phyloP scores from a whole-genome alignment of 2,888 invertebrate genomes.

The Allygus modestus region DNA sequence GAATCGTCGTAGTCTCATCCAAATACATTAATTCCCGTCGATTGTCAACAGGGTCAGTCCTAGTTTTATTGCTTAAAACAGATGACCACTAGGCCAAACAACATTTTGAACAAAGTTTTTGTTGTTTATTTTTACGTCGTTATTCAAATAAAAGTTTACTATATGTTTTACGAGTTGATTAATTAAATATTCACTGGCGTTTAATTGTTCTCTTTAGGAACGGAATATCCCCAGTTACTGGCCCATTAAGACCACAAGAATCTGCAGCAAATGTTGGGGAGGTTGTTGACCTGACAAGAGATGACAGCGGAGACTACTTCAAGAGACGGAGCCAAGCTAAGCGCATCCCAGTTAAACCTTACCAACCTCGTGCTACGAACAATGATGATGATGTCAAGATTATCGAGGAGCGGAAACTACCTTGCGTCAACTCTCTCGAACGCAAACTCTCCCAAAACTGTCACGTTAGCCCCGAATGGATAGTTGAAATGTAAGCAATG shows the following conservation, averaged over 20 bases:
- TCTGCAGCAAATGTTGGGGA: not conserved
- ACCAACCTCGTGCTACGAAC: not conserved
- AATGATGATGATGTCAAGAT: conserved; percentile 48
- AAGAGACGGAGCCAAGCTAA: not conserved
- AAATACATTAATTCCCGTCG: no score
- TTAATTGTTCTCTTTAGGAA: not conserved
- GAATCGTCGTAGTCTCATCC: no score
- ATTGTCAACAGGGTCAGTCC: no score
- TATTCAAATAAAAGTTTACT: no score
- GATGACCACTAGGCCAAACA: no score
- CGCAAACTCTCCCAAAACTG: conserved; percentile 78
- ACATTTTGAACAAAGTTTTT: no score
- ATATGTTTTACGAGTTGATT: no score
- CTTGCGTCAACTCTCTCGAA: conserved; percentile 78
- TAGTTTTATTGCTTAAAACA: no score
- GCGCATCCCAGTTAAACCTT: conserved; percentile 12
- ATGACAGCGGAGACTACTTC: not conserved
- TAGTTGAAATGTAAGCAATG: conserved; percentile 75
- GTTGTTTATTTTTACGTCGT: no score
- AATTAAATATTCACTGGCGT: no score
- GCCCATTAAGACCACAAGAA: not conserved
- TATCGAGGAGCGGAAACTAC: conserved; percentile 59
- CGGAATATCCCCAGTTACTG: not conserved
- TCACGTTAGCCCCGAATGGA: conserved; percentile 77
- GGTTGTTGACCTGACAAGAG: conserved; percentile 42